Percentiles rank a stretch among this genome's conserved stretches.
Evolutionary conservation across 2,888 invertebrate genomes (phyloP).

Genomic region (Mamestra brassicae): DNA sequence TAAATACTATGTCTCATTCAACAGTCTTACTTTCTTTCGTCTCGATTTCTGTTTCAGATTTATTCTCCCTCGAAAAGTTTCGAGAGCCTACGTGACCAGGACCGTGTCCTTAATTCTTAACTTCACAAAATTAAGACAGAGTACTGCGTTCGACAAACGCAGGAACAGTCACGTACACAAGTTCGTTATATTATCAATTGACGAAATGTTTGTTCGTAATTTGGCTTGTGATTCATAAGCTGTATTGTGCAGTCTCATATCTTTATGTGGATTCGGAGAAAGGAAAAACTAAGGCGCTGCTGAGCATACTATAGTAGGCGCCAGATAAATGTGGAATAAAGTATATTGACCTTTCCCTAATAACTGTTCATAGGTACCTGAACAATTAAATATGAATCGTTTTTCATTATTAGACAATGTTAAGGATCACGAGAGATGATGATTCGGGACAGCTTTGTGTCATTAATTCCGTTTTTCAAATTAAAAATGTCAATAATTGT

Average conservation of each 20-base stretch:
- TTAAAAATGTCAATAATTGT: too few relatives aligned
- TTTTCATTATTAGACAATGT: too few relatives aligned
- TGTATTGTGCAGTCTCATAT: neutral
- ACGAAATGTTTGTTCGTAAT: constrained; percentile 2
- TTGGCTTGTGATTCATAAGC: neutral
- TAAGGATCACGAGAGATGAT: too few relatives aligned
- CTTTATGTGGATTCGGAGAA: neutral
- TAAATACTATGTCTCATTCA: neutral
- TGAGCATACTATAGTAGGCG: neutral
- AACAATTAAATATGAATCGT: too few relatives aligned
- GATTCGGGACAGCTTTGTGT: too few relatives aligned
- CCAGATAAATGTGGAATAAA: too few relatives aligned
- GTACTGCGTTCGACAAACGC: neutral
- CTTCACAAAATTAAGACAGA: constrained; percentile 8
- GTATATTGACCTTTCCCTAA: too few relatives aligned
- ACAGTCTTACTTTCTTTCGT: neutral
- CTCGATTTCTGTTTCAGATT: constrained; percentile 9
- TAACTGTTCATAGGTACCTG: too few relatives aligned
- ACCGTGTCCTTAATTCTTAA: neutral
- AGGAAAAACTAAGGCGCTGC: neutral
- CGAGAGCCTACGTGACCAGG: constrained; percentile 13
- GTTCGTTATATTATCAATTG: constrained; percentile 18
- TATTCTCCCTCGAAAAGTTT: neutral
- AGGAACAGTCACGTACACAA: constrained; percentile 21
- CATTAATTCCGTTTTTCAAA: too few relatives aligned